Evolutionary conservation across 2,797 vertebrate species (phyloP).

Genomic region (Trematomus bernacchii): DNA sequence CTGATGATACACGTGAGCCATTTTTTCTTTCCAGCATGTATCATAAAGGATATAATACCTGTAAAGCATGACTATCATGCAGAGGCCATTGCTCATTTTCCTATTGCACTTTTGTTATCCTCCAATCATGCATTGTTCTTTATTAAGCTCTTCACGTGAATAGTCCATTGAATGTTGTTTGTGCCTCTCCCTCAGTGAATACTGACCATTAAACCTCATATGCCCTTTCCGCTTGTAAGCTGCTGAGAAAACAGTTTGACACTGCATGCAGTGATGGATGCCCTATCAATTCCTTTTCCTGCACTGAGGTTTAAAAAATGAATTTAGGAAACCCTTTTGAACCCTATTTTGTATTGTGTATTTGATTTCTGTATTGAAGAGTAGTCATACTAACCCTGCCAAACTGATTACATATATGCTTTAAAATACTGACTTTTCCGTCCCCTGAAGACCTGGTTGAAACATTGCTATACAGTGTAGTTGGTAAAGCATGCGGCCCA

Average conservation of each 20-base stretch:
- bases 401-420: not conserved
- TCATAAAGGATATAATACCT: not conserved
- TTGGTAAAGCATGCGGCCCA: not conserved
- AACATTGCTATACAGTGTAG: not conserved
- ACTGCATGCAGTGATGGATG: not conserved
- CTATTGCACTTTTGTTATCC: slow-evolving; percentile 2
- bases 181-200: not conserved
- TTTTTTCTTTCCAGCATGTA: not conserved
- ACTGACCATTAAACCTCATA: not conserved
- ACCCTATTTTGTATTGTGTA: not conserved
- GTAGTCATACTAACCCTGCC: not conserved
- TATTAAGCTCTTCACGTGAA: not conserved
- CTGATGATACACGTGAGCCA: not conserved
- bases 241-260: not conserved
- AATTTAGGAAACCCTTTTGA: not conserved
- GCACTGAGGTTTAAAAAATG: not conserved
- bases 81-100: slow-evolving; percentile 7
- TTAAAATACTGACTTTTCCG: not conserved
- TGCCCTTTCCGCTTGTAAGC: not conserved
- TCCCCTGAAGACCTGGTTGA: not conserved
- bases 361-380: not conserved
- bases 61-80: not conserved
- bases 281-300: not conserved
- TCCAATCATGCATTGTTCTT: slow-evolving; percentile 4
- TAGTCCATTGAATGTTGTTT: not conserved